phyloP scores from a whole-genome alignment of 2,113 vertebrate species.

The Rhinolophus sinicus region DNA sequence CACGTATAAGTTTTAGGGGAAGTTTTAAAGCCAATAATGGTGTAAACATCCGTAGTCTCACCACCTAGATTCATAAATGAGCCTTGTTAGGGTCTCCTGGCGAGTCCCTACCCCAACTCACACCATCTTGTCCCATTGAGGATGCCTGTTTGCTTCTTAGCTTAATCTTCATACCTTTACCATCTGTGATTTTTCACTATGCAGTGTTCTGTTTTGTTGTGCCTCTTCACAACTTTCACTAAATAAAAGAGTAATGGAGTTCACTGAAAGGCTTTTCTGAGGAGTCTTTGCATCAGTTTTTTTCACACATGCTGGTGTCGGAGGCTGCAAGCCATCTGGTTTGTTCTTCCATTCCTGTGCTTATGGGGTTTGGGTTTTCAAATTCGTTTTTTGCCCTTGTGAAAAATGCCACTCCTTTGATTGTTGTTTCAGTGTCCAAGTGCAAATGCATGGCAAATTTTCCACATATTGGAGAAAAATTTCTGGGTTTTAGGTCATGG shows the following conservation, averaged over 20 bases:
- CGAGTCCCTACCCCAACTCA: not conserved
- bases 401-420: not conserved
- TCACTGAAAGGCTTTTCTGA: not conserved
- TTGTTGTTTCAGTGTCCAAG: not conserved
- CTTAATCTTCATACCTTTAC: not conserved
- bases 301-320: not conserved
- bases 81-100: not conserved
- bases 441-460: not conserved
- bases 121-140: not conserved
- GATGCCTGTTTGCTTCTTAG: not conserved
- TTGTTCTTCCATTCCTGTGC: not conserved
- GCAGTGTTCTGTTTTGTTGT: not conserved
- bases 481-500: no score
- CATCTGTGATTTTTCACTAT: not conserved
- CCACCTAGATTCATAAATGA: not conserved
- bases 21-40: not conserved
- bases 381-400: not conserved
- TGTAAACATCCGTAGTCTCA: not conserved
- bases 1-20: not conserved
- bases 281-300: not conserved
- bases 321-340: not conserved
- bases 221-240: not conserved
- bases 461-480: no score
- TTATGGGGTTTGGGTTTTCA: not conserved
- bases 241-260: not conserved